Evolutionary conservation across 2,888 invertebrate genomes (phyloP).

Genomic region (Eilema sororculum): DNA sequence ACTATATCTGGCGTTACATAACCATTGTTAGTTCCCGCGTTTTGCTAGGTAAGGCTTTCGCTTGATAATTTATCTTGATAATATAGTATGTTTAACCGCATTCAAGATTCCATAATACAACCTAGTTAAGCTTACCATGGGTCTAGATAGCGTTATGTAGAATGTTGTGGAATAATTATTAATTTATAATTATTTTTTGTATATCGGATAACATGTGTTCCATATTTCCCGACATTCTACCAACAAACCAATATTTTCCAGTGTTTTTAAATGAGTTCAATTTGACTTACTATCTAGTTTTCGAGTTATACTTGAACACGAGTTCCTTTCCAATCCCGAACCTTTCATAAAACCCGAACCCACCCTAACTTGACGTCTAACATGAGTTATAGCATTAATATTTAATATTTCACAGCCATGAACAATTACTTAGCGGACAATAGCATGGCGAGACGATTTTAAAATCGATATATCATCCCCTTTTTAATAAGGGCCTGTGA

Average conservation of each 20-base stretch:
- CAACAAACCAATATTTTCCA: background rate
- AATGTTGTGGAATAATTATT: no score
- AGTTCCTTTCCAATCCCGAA: background rate
- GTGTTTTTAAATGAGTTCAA: background rate
- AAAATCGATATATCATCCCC: slow-evolving; percentile 18
- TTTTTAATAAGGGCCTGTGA: background rate
- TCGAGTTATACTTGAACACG: background rate
- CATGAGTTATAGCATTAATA: slow-evolving; percentile 39
- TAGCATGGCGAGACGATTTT: slow-evolving; percentile 27
- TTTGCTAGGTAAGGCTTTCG: no score
- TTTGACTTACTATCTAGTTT: background rate
- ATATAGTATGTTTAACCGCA: no score
- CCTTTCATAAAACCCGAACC: background rate
- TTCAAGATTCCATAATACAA: no score
- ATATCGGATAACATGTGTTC: background rate
- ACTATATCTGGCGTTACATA: no score
- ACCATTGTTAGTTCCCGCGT: no score
- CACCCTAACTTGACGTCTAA: slow-evolving; percentile 15
- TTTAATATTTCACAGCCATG: slow-evolving; percentile 43
- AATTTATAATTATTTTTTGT: no score
- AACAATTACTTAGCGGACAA: slow-evolving; percentile 41
- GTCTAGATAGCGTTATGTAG: no score
- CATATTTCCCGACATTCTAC: background rate
- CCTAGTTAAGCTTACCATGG: no score
- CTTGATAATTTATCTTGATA: no score